Base-by-base conservation (phyloP, 2,797 vertebrate species). In the Helicolenus hilgendorfi region DNA sequence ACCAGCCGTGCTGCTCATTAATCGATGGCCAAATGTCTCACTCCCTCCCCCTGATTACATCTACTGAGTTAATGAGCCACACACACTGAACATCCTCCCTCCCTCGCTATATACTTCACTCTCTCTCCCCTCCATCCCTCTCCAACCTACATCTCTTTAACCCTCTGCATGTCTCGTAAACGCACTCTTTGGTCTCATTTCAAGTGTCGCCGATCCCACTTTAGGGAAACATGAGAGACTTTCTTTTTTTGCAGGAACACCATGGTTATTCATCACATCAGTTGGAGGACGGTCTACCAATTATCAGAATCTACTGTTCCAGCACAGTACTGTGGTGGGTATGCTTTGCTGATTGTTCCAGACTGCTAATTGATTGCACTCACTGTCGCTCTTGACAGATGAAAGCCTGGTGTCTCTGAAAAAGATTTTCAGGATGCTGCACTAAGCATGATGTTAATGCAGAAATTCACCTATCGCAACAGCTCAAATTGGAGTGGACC, bases 51-150 rank as follows among this genome's bases (percentile, higher is more conserved):
- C 85, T 88, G 89, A 92, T 94, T 89, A 90, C 91, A 94, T 94
- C 92, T 89, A 75, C 67, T 15, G 86, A 92, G 84, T 92, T 92
- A 94, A 95, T 93, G 93, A 95, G 79, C 87, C 91, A 87, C 85
- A 83, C 84, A 81, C 84, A 82, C 62, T 24, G 74, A 91, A 93
- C 89, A 83, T 81, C 62, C 68, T 81, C 56, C 63, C 75, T 69
- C 70, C 74, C 68, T 75, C 38, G 26, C 64, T 38, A 62, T 81
- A 78, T 68, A 77, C 83, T 76, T 71, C 75, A 41, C 69, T 69
- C 13, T 69, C 65, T 77, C 76, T 62, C 71, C 8, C 49, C 65
- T 27, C 36, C 53, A 55, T 60, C 35, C 33, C 63, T 68, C 33
- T 35, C 33, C 64, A 71, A 71, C 67, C 79, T 38, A 41, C 26